phyloP scores from a whole-genome alignment of 2,888 invertebrate genomes.

The Corythucha ciliata region DNA sequence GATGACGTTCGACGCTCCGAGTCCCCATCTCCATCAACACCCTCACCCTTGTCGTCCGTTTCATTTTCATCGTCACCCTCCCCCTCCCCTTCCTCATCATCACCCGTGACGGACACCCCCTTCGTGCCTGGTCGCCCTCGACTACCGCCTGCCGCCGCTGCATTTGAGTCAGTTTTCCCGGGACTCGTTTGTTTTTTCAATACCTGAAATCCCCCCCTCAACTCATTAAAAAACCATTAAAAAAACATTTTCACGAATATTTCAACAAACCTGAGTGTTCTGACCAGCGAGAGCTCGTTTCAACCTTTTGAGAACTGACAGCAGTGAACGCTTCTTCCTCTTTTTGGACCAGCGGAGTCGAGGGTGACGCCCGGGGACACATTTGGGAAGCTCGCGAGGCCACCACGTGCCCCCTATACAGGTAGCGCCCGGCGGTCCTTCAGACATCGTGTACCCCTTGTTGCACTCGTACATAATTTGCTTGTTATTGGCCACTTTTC shows the following conservation, averaged over 20 bases:
- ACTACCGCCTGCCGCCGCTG: conserved; percentile 24
- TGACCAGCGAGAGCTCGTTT: conserved; percentile 36
- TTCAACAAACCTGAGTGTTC: conserved; percentile 32
- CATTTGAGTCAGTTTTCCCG: conserved; percentile 23
- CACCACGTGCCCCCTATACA: conserved; percentile 93
- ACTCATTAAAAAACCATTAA: no score
- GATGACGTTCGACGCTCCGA: conserved; percentile 28
- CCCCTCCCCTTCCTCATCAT: conserved; percentile 39
- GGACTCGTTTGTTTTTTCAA: conserved; percentile 28
- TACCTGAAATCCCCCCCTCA: no score
- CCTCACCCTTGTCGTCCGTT: conserved; percentile 38
- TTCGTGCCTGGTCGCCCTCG: conserved; percentile 23
- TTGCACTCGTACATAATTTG: conserved; percentile 95
- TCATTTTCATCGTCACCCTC: conserved; percentile 37
- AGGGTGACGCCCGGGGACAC: conserved; percentile 78
- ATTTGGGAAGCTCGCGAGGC: conserved; percentile 76
- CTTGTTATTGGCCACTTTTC: conserved; percentile 80
- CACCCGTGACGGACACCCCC: conserved; percentile 38
- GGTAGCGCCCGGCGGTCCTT: conserved; percentile 87
- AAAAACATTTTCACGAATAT: background rate
- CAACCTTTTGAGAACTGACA: conserved; percentile 24
- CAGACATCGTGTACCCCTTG: conserved; percentile 75
- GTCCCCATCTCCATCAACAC: conserved; percentile 38
- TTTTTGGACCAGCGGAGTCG: conserved; percentile 56
- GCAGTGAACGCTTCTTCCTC: conserved; percentile 51